These are phyloP conservation scores for Ellobium chinense DNA, from an alignment of 2,888 invertebrate species.

Conservation along the genomic window DNA sequence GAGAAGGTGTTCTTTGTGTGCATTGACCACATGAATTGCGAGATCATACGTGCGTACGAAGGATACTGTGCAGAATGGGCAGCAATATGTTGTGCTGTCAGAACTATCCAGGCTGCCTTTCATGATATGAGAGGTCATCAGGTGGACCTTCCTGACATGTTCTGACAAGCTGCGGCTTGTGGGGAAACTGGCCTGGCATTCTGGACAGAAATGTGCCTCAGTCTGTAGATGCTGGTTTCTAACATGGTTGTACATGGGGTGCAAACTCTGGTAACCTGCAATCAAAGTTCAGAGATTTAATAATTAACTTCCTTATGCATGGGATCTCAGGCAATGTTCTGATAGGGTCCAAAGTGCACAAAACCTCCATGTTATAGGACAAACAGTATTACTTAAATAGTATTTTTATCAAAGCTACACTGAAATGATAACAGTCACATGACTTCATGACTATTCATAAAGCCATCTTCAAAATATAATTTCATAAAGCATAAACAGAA, in stretches of 20 bases:
- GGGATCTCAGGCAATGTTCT: too few relatives aligned
- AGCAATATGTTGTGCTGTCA: conserved; percentile 34
- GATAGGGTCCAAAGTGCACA: too few relatives aligned
- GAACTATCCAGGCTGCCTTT: conserved; percentile 12
- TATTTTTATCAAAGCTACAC: too few relatives aligned
- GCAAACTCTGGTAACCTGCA: conserved; percentile 38
- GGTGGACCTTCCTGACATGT: conserved; percentile 28
- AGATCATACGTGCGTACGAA: conserved; percentile 42
- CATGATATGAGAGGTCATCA: conserved; percentile 29
- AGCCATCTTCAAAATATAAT: neutral
- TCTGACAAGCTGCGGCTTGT: conserved; percentile 31
- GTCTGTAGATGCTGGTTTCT: conserved; percentile 40
- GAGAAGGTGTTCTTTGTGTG: conserved; percentile 33
- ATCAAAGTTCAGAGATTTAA: neutral
- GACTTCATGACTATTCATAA: neutral
- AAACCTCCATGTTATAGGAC: too few relatives aligned
- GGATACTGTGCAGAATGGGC: conserved; percentile 35
- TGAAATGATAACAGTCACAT: too few relatives aligned
- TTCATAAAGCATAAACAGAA: too few relatives aligned
- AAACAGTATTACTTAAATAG: too few relatives aligned
- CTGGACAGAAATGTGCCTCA: conserved; percentile 32
- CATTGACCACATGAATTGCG: conserved; percentile 39
- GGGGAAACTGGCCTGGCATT: conserved; percentile 34
- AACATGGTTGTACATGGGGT: conserved; percentile 44
- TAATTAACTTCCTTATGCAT: too few relatives aligned